A percentile compares a stretch with the other conserved stretches of the same genome.
These are phyloP conservation scores for Magallana gigas DNA, from an alignment of 1,140 invertebrate genomes.

Conservation along the genomic window DNA sequence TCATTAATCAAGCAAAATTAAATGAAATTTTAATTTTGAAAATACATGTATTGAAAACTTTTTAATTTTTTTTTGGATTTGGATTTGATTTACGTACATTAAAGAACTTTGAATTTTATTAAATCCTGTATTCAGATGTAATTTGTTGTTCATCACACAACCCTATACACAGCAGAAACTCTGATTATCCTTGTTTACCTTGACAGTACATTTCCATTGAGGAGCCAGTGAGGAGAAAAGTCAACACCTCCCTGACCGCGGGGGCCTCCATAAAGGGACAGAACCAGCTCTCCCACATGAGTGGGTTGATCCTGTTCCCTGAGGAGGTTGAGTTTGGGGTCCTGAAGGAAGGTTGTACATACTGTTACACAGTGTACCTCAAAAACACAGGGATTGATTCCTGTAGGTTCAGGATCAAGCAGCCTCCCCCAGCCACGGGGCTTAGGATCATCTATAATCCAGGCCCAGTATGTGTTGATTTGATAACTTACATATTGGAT, in stretches of 20 bases:
- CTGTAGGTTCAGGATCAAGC: conserved; percentile 77
- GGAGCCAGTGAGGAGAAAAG: conserved; percentile 75
- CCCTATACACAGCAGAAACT: too few relatives aligned
- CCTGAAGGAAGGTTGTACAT: conserved; percentile 76
- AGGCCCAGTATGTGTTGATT: conserved; percentile 73
- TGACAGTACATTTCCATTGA: conserved; percentile 74
- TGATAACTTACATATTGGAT: too few relatives aligned
- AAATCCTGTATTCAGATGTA: too few relatives aligned
- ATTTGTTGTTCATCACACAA: too few relatives aligned
- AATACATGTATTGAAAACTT: too few relatives aligned
- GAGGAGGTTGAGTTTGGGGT: conserved; percentile 77
- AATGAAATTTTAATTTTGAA: too few relatives aligned
- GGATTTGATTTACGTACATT: too few relatives aligned
- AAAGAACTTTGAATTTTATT: too few relatives aligned
- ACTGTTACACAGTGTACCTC: conserved; percentile 70
- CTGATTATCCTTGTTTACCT: neutral
- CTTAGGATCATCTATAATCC: conserved; percentile 76
- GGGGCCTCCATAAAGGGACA: conserved; percentile 72
- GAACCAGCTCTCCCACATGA: conserved; percentile 66
- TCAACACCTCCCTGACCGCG: conserved; percentile 71
- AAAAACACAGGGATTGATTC: conserved; percentile 78
- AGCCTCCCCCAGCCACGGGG: conserved; percentile 78
- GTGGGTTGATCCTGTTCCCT: conserved; percentile 75
- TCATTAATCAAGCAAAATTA: too few relatives aligned
- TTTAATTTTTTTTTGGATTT: too few relatives aligned